Conservation (phyloP, 1,140 invertebrate species). For the Drosophila lini region DNA sequence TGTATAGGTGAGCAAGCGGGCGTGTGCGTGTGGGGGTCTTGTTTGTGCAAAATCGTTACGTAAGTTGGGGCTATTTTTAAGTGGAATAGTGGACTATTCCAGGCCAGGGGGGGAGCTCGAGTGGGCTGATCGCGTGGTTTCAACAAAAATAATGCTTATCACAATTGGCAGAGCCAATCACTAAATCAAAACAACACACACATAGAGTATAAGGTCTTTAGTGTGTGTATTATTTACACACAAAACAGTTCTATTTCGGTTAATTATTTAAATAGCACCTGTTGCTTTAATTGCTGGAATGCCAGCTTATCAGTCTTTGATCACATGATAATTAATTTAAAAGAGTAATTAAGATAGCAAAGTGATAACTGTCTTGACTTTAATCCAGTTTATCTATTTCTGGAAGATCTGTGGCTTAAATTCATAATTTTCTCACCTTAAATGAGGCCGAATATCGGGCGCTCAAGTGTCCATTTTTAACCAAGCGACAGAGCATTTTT, state of each 20-base stretch:
- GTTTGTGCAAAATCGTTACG: constrained; percentile 54
- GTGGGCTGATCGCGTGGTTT: constrained; percentile 25
- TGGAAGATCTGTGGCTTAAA: background rate
- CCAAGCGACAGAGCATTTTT: constrained; percentile 28
- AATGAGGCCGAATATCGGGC: constrained; percentile 10
- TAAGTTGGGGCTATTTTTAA: constrained; percentile 45
- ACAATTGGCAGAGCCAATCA: constrained; percentile 25
- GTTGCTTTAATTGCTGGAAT: constrained; percentile 10
- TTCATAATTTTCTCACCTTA: constrained; percentile 6
- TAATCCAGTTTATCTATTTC: background rate
- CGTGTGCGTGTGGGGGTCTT: constrained; percentile 34
- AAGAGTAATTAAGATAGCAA: constrained; percentile 4
- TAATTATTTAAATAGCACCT: constrained; percentile 12
- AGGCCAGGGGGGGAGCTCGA: constrained; percentile 9
- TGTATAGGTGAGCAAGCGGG: constrained; percentile 5
- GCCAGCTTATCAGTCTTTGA: constrained; percentile 15
- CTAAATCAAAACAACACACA: constrained; percentile 33
- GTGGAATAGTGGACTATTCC: constrained; percentile 17
- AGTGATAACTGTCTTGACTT: background rate
- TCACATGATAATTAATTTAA: constrained; percentile 15
- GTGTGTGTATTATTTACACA: background rate
- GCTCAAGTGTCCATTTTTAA: background rate
- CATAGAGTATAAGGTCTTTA: background rate
- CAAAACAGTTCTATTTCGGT: constrained; percentile 1
- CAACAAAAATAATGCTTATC: constrained; percentile 22